Evolutionary conservation across 2,888 invertebrate genomes (phyloP), one percentile per base, ranked within the genome.

Genomic region (Boloria selene): DNA sequence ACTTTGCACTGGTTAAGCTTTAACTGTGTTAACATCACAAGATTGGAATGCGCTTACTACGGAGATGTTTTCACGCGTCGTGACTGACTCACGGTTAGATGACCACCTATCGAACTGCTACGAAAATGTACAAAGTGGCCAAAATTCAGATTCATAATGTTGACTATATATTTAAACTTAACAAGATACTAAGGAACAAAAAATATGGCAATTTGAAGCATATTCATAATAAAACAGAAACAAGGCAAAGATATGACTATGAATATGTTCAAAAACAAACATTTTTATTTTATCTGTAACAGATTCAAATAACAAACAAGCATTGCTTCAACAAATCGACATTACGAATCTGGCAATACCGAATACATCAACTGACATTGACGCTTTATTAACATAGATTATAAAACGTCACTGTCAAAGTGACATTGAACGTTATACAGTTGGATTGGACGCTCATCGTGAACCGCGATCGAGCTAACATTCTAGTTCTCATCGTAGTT

Each of bases 41-140:
- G 87, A 87, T 85, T 88, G 89, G 87, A 88, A 88, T 90, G 89
- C 88, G 89, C 88, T 86, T 82, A 73, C 84, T 83, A 83, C 80
- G 83, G 84, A 85, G 79, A 77, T 74, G 65, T 61, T 64, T 38
- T 67, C 38, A 58, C 54, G 56, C 49, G 55, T 58, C 31, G 17
- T 44, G 31, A 45, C 45, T 47, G 51, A 56, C 50, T 0, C 17
- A 31, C 49, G 59, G 59, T 17, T 49, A 14, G n/a, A 31, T 47
- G 59, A 49, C 5, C 49, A 31, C 26, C 6, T 17, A 49, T 51
- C 51, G 64, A 56, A 64, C 55, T 51, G 56, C 0, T 13, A 22
- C n/a, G 6, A 26, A 52, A n/a, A n/a, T n/a, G 22, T 18, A 55
- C n/a, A 6, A n/a, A 31, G n/a, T 26, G 26, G n/a, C n/a, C n/a